Percentiles rank a stretch among this genome's conserved stretches.
Conservation (phyloP, 2,113 vertebrate species). For the Brachypodius melanocephalos region DNA sequence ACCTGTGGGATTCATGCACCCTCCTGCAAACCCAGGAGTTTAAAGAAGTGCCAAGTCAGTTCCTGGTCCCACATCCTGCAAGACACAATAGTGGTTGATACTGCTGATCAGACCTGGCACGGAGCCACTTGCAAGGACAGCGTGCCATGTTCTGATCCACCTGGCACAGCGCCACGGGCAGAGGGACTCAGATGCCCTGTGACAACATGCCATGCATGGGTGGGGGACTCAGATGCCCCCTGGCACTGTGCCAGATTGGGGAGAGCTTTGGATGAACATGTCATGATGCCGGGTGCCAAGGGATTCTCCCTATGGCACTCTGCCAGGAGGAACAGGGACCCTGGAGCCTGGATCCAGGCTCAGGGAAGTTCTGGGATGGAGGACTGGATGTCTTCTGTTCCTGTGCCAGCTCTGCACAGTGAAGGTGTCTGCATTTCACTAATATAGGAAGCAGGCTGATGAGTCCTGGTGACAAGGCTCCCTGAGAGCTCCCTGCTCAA, state of each 20-base stretch:
- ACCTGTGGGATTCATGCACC: background rate
- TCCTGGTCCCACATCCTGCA: background rate
- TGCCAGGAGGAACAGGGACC: background rate
- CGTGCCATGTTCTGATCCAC: background rate
- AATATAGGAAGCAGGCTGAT: rapidly evolving
- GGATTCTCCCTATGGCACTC: slow-evolving; percentile 21
- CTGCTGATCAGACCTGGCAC: slow-evolving; percentile 47
- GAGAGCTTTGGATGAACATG: slow-evolving; percentile 2
- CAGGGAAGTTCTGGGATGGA: background rate
- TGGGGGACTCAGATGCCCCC: slow-evolving; percentile 48
- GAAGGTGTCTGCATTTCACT: background rate
- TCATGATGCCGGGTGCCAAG: background rate
- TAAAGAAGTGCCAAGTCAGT: background rate
- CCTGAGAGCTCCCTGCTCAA: background rate
- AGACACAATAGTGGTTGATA: background rate
- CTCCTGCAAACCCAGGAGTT: background rate
- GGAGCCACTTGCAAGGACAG: slow-evolving; percentile 54
- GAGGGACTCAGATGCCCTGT: slow-evolving; percentile 28
- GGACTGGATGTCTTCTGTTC: background rate
- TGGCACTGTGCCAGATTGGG: background rate
- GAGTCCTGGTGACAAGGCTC: background rate
- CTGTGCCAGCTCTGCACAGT: background rate
- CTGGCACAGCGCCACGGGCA: background rate
- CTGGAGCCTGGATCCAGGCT: background rate
- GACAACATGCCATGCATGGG: slow-evolving; percentile 7